Evolutionary conservation across 2,888 invertebrate species (phyloP), one percentile per base, ranked within the genome.

Genomic region (Geophilus truncorum): DNA sequence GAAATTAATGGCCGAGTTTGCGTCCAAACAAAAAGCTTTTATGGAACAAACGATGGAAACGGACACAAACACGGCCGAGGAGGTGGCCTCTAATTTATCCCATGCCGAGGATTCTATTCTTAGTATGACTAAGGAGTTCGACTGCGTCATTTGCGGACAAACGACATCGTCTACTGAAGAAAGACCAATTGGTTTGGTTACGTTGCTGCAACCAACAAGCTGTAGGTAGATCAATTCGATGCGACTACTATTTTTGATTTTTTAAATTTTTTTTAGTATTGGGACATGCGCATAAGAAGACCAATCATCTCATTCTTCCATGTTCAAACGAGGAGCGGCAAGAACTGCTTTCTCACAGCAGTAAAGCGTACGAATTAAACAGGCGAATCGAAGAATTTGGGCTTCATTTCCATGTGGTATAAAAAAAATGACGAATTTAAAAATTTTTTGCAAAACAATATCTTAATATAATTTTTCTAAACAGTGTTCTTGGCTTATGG

Each of bases 121-220:
- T 81, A 90, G 89, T 82, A 90, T 70, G 25, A 79, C 62, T 25
- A 83, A 90, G 82, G 94, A 94, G 87, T 97, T 96, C 88, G 94
- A 96, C 88, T 98, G 98, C 89, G 96, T 95, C 83, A 98, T 98
- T 84, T 98, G 98, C 88, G 95, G 94, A 89, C 94, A 94, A 86
- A 94, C 94, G 82, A 92, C 94, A 40, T 92, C 95, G 23, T 94
- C 95, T 85, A 93, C 93, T 0, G 92, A 93, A 83, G 91, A 93
- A 15, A 92, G 93, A 86, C 94, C 94, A 0, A 92, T 98, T 87
- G 97, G 97, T 0, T 89, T 97, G 75, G 95, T 96, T 2, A 95
- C 95, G 78, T 89, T 97, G 80, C 91, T 97, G n/a, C 88, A 89
- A 83, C 36, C 36, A 12, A 40, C 36, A 2, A 40, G 36, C 10